These are phyloP conservation scores for Penelope pileata DNA, from an alignment of 2,113 vertebrate species.

Conservation along the genomic window DNA sequence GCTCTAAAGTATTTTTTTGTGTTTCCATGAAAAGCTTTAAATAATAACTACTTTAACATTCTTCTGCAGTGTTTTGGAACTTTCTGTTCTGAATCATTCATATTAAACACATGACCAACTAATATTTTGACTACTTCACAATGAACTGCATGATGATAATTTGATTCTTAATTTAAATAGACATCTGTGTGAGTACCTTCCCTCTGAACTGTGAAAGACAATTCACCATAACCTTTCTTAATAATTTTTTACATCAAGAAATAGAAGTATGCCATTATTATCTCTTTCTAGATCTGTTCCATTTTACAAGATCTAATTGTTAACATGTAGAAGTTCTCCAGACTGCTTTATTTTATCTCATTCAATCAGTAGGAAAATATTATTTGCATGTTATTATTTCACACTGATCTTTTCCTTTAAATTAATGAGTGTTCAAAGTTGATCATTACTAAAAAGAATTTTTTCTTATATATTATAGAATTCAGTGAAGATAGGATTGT, in stretches of 20 bases:
- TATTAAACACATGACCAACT: not conserved
- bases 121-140: conserved; percentile 35
- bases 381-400: not conserved
- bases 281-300: not conserved
- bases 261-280: not conserved
- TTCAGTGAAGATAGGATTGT: not conserved
- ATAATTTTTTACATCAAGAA: conserved; percentile 27
- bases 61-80: not conserved
- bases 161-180: conserved; percentile 47
- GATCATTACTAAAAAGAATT: not conserved
- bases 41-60: not conserved
- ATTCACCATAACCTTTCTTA: conserved; percentile 21
- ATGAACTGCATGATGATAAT: conserved; percentile 1
- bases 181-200: not conserved
- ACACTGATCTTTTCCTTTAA: not conserved
- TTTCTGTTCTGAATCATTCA: not conserved
- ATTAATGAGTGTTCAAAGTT: not conserved
- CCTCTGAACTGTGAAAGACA: conserved; percentile 46
- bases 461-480: not conserved
- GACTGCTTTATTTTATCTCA: not conserved
- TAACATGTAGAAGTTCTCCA: not conserved
- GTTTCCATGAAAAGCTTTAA: not conserved
- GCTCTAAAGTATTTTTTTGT: not conserved
- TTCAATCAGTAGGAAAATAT: not conserved
- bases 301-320: not conserved